Evolutionary conservation across 2,888 invertebrate species (phyloP).

Genomic region (Caenorhabditis afra): DNA sequence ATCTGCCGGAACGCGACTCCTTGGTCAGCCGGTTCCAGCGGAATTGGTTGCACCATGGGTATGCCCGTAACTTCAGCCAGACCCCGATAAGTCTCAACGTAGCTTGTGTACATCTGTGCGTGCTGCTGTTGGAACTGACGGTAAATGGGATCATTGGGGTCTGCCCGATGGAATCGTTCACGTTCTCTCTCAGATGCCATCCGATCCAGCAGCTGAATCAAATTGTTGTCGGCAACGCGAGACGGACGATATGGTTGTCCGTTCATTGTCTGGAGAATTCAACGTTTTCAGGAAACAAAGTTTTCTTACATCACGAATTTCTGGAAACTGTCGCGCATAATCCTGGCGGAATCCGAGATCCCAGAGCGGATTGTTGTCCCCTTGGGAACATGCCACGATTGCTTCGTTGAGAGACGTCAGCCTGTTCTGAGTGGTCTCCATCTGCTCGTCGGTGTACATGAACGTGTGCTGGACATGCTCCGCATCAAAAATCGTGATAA

Average conservation of each 20-base stretch:
- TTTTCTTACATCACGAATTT: constrained; percentile 8
- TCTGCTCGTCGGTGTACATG: not conserved
- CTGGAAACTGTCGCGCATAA: not conserved
- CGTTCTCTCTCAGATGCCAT: constrained; percentile 5
- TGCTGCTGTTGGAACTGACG: not conserved
- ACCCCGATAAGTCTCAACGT: too few species aligned
- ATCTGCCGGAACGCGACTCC: too few species aligned
- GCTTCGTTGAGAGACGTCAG: constrained; percentile 12
- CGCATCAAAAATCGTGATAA: not conserved
- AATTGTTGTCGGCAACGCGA: not conserved
- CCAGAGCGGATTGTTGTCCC: constrained; percentile 3
- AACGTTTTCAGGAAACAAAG: too few species aligned
- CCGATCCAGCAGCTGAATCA: not conserved
- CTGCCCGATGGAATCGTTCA: not conserved
- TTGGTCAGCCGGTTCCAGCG: too few species aligned
- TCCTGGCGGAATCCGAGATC: constrained; percentile 15
- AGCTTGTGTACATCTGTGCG: too few species aligned
- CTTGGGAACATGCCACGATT: not conserved
- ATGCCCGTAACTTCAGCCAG: too few species aligned
- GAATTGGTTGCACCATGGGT: too few species aligned
- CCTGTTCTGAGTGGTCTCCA: not conserved
- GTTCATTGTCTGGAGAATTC: constrained; percentile 27
- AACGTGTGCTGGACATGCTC: not conserved
- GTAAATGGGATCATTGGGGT: not conserved
- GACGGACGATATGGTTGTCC: constrained; percentile 1